Evolutionary conservation across 2,888 invertebrate species (phyloP).

Genomic region (Spicauda simplicius): DNA sequence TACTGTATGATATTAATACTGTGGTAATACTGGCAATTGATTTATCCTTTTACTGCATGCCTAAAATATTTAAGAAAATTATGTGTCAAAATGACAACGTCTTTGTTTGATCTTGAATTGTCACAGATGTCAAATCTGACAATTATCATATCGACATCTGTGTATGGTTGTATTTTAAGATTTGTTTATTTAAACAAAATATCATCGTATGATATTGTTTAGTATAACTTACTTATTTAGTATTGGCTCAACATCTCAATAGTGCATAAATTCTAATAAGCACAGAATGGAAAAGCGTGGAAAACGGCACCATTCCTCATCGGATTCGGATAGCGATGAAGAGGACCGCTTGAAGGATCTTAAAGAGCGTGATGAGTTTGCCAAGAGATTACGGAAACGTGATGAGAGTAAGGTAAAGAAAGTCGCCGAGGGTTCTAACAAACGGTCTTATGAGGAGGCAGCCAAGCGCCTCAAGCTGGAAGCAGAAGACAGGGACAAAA

Average conservation of each 20-base stretch:
- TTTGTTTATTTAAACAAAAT: too few relatives aligned
- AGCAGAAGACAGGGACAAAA: constrained; percentile 92
- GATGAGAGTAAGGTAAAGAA: constrained; percentile 96
- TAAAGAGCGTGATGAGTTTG: constrained; percentile 97
- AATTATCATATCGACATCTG: too few relatives aligned
- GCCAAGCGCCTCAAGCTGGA: constrained; percentile 95
- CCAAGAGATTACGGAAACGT: constrained; percentile 92
- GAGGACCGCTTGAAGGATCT: constrained; percentile 92
- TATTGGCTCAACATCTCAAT: background rate
- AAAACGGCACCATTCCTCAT: constrained; percentile 82
- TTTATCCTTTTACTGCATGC: too few relatives aligned
- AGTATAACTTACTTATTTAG: too few relatives aligned
- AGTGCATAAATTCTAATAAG: background rate
- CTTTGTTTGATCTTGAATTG: too few relatives aligned
- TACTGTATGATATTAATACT: too few relatives aligned
- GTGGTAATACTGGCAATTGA: too few relatives aligned
- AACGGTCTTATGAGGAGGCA: constrained; percentile 93
- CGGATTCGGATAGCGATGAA: constrained; percentile 90
- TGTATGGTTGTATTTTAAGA: too few relatives aligned
- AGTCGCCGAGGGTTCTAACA: constrained; percentile 87
- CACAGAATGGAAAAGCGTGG: constrained; percentile 63
- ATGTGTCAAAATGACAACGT: too few relatives aligned
- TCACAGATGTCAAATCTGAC: too few relatives aligned
- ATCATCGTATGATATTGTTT: too few relatives aligned
- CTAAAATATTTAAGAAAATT: too few relatives aligned